Evolutionary conservation across 2,888 invertebrate species (phyloP).

Genomic region (Rhorus exstirpatorius): DNA sequence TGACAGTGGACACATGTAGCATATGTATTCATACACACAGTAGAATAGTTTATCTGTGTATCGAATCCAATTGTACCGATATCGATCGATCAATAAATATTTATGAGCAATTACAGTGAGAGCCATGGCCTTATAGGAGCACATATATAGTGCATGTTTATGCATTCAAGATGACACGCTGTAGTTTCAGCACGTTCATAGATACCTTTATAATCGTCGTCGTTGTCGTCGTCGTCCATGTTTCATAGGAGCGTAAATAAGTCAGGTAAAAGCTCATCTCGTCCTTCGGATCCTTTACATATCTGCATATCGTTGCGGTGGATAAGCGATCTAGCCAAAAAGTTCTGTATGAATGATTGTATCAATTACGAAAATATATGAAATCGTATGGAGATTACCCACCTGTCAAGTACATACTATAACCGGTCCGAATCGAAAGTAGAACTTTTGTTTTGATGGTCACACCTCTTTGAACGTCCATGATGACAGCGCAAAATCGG

Average conservation of each 20-base stretch:
- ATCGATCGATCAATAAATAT: slow-evolving; percentile 81
- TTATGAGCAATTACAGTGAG: slow-evolving; percentile 77
- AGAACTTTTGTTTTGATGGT: no score
- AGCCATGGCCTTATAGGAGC: slow-evolving; percentile 13
- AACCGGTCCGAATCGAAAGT: no score
- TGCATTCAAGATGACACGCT: slow-evolving; percentile 44
- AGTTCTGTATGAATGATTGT: slow-evolving; percentile 38
- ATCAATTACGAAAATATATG: slow-evolving; percentile 45
- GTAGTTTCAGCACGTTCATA: slow-evolving; percentile 35
- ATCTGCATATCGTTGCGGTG: slow-evolving; percentile 21
- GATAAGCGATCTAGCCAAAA: slow-evolving; percentile 53
- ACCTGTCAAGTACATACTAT: no score
- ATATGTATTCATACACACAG: slow-evolving; percentile 22
- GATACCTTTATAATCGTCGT: slow-evolving; percentile 42
- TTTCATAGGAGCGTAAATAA: slow-evolving; percentile 25
- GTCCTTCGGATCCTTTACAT: slow-evolving; percentile 36
- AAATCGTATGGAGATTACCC: no score
- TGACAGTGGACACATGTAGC: slow-evolving; percentile 27
- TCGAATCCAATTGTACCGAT: slow-evolving; percentile 77
- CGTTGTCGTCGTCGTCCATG: slow-evolving; percentile 39
- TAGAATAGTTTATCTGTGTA: slow-evolving; percentile 50
- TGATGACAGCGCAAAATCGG: no score
- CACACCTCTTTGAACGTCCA: no score
- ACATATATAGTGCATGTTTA: neutral
- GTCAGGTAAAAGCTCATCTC: slow-evolving; percentile 17